Base-by-base conservation (phyloP, 1,140 invertebrate genomes). In the Oreohelix idahoensis region DNA sequence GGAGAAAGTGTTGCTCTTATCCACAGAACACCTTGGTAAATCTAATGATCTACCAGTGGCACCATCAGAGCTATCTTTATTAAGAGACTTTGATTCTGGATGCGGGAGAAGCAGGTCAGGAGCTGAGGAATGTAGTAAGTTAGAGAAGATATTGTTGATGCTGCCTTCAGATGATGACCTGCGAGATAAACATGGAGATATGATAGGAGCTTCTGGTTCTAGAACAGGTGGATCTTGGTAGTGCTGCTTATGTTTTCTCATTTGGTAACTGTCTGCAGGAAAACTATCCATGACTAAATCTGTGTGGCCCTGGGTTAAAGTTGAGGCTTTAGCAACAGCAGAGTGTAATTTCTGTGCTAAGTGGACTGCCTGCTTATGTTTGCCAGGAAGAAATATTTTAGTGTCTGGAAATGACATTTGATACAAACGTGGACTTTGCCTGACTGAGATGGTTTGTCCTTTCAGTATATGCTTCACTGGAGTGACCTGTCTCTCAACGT, bases 191-290 rank as follows among this genome's bases (percentile, higher is more conserved):
- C 70, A 74, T 36, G 84, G 77, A 49, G 84, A 76, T n/a, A 85
- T 70, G 36, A 80, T 80, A 23, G 84, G 84, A 0, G 75, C 75
- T 70, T 85, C 77, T 38, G 77, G 84, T 66, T 85, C 84, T 39
- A 85, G 78, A 1, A 85, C 78, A 26, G 84, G 84, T 32, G 84
- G 84, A 39, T 85, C 84, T n/a, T n/a, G n/a, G n/a, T n/a, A n/a
- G n/a, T n/a, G n/a, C n/a, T n/a, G n/a, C n/a, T n/a, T n/a, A n/a
- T n/a, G n/a, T n/a, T n/a, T n/a, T 32, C 66, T 75, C 23, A 77
- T 81, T 39, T 85, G 81, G 36, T 69, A 74, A 15, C 38, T n/a
- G 49, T 73, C 80, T 32, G 39, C 39, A 15, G 36, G 29, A 13
- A 45, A 74, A 70, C 38, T 58, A 32, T 82, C 80, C 71, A 82